A percentile compares a stretch with the other conserved stretches of the same genome.
These are phyloP conservation scores for Capitella teleta DNA, from an alignment of 1,140 invertebrate genomes.

Conservation along the genomic window DNA sequence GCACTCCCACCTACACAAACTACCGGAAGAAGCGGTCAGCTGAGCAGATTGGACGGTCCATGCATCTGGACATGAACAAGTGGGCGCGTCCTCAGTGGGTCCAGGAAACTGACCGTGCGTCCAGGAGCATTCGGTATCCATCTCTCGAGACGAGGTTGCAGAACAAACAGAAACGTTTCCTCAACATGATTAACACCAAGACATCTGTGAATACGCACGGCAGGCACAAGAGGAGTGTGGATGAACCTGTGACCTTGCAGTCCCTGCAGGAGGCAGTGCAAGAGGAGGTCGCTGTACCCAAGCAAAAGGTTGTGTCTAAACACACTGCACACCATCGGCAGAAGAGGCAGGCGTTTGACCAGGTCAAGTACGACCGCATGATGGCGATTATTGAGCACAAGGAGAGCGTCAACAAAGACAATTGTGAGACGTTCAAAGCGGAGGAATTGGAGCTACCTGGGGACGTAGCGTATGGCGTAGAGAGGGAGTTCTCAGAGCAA, in stretches of 20 bases:
- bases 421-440: slow-evolving; percentile 20
- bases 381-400: slow-evolving; percentile 23
- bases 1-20: neutral
- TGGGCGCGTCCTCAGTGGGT: neutral
- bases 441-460: slow-evolving; percentile 31
- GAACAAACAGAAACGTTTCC: no score
- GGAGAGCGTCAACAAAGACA: slow-evolving; percentile 19
- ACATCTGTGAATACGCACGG: neutral
- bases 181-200: no score
- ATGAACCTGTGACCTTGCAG: no score
- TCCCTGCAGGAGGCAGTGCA: no score
- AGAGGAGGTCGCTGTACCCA: no score
- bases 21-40: slow-evolving; percentile 3
- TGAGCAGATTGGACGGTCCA: no score
- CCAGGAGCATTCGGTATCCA: no score
- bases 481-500: slow-evolving; percentile 84
- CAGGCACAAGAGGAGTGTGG: neutral
- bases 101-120: neutral
- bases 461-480: slow-evolving; percentile 64
- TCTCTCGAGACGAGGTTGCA: no score
- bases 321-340: no score
- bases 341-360: neutral
- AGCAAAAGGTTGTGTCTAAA: no score
- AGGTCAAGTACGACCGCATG: slow-evolving; percentile 17
- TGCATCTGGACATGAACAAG: no score